Conservation (phyloP, 2,888 invertebrate genomes). For the Amiota mariae region DNA sequence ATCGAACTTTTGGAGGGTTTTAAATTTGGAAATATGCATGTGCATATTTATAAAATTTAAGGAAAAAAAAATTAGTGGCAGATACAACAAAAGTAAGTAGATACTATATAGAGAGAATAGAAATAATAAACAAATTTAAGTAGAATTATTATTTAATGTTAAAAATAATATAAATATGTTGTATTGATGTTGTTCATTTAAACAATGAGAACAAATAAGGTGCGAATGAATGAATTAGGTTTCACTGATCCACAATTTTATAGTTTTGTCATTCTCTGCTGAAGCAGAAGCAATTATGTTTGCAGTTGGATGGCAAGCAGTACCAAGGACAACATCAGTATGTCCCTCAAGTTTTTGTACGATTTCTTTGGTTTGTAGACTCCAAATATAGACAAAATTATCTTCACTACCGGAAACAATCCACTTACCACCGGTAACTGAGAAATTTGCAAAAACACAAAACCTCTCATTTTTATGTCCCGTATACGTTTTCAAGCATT, state of each 20-base stretch:
- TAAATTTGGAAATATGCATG: too few relatives aligned
- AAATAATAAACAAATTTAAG: too few relatives aligned
- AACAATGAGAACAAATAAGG: background rate
- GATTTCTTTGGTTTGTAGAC: conserved; percentile 98
- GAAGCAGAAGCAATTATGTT: conserved; percentile 99
- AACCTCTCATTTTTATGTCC: conserved; percentile 99
- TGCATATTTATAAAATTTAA: too few relatives aligned
- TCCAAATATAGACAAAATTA: conserved; percentile 98
- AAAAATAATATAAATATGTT: background rate
- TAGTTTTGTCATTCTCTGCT: conserved; percentile 96
- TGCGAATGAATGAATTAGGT: background rate
- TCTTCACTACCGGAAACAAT: conserved; percentile 99
- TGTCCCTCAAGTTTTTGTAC: conserved; percentile 97
- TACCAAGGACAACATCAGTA: conserved; percentile 94
- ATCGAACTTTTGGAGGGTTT: too few relatives aligned
- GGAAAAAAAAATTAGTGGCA: too few relatives aligned
- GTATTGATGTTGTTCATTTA: too few relatives aligned
- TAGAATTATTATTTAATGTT: too few relatives aligned
- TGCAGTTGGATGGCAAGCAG: conserved; percentile 98
- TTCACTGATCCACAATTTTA: conserved; percentile 98
- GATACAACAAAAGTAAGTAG: too few relatives aligned
- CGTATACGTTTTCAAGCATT: conserved; percentile 96
- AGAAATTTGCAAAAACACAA: conserved; percentile 99
- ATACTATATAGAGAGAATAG: too few relatives aligned
- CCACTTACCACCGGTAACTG: conserved; percentile 99